phyloP scores from a whole-genome alignment of 2,888 invertebrate species.

The Eristalis intricaria region DNA sequence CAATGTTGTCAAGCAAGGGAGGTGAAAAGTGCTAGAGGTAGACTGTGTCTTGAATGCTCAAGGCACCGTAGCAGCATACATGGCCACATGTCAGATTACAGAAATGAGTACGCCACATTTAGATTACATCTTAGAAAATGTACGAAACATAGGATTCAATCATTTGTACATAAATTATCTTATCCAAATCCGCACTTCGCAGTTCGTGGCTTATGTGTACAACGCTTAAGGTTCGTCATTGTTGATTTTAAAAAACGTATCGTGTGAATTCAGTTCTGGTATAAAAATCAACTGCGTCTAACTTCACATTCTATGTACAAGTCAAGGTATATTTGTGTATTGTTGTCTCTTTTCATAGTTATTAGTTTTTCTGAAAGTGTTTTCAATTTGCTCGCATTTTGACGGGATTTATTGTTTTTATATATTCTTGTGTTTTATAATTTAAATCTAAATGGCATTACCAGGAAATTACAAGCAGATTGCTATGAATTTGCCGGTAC shows the following conservation, averaged over 20 bases:
- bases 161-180: too few relatives aligned
- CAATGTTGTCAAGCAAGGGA: too few relatives aligned
- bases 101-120: too few relatives aligned
- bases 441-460: conserved; percentile 85
- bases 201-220: too few relatives aligned
- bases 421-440: neutral
- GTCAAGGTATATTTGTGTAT: neutral
- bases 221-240: neutral
- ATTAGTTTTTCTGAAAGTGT: neutral
- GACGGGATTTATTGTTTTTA: neutral
- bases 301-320: neutral
- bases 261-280: neutral
- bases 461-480: conserved; percentile 93
- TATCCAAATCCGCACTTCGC: too few relatives aligned
- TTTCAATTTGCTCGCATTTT: neutral
- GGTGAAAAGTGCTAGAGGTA: too few relatives aligned
- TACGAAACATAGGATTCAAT: too few relatives aligned
- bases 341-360: neutral
- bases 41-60: too few relatives aligned
- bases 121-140: too few relatives aligned
- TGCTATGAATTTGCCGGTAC: conserved; percentile 86
- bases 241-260: neutral
- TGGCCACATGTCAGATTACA: too few relatives aligned
- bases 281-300: neutral
- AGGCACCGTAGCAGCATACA: too few relatives aligned